These are phyloP conservation scores for Sitta europaea DNA, from an alignment of 2,113 vertebrate genomes.

Conservation along the genomic window DNA sequence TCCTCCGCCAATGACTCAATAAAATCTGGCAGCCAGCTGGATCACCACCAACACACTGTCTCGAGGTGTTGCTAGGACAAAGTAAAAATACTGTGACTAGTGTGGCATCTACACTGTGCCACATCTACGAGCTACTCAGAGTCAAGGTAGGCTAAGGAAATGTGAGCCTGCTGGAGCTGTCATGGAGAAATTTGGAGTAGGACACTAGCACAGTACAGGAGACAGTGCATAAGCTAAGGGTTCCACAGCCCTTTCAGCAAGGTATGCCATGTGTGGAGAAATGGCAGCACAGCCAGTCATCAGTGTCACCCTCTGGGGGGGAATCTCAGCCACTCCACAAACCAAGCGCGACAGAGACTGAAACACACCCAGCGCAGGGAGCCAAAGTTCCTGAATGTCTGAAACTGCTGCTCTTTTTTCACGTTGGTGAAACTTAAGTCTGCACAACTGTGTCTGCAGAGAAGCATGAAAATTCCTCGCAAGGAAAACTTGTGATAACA, in stretches of 20 bases:
- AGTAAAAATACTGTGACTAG: neutral
- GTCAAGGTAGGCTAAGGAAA: neutral
- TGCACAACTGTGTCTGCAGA: neutral
- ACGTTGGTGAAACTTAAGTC: neutral
- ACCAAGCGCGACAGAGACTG: neutral
- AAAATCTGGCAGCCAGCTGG: neutral
- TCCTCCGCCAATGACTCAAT: neutral
- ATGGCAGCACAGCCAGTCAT: neutral
- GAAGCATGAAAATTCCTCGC: neutral
- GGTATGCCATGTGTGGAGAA: neutral
- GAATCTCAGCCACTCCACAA: neutral
- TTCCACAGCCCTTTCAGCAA: neutral
- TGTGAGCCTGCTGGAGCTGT: neutral
- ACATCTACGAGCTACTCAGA: neutral
- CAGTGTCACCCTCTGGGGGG: neutral
- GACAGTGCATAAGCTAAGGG: neutral
- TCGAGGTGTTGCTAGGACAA: neutral
- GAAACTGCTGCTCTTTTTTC: neutral
- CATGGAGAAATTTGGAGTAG: neutral
- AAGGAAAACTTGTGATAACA: neutral
- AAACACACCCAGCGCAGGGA: fast-evolving
- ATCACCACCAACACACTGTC: neutral
- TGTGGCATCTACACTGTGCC: neutral
- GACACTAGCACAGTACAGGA: neutral
- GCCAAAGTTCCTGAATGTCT: neutral